A percentile compares a stretch with the other conserved stretches of the same genome.
These are phyloP conservation scores for Palythoa grandiflora DNA, from an alignment of 92 coral and sea anemone genomes.

Conservation along the genomic window DNA sequence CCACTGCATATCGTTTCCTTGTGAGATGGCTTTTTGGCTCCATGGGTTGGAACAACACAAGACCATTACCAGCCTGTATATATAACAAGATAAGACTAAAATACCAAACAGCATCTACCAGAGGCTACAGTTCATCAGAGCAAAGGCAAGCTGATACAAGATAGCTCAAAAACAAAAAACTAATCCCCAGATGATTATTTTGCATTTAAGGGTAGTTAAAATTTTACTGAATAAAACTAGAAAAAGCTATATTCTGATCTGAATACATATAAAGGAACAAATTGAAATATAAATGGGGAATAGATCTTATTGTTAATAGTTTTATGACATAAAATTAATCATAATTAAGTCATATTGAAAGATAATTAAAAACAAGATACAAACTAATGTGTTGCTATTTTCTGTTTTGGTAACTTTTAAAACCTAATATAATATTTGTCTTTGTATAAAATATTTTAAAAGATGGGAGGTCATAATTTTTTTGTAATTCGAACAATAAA, in stretches of 20 bases:
- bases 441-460: neutral
- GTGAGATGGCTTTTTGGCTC: constrained; percentile 4
- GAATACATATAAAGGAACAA: neutral
- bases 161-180: neutral
- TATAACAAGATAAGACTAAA: neutral
- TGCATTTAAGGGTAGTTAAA: neutral
- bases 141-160: constrained; percentile 3
- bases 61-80: neutral
- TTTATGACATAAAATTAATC: neutral
- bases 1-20: constrained; percentile 9
- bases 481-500: neutral
- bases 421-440: neutral
- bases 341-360: no score
- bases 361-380: neutral
- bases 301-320: neutral
- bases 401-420: neutral
- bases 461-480: constrained; percentile 4
- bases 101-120: neutral
- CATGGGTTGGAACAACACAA: constrained; percentile 3
- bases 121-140: neutral
- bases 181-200: neutral
- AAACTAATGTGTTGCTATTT: neutral
- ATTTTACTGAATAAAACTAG: neutral
- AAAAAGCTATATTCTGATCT: neutral
- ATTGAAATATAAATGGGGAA: neutral